Base-by-base conservation (phyloP, 2,888 invertebrate species). In the Chaitophorus viminalis region DNA sequence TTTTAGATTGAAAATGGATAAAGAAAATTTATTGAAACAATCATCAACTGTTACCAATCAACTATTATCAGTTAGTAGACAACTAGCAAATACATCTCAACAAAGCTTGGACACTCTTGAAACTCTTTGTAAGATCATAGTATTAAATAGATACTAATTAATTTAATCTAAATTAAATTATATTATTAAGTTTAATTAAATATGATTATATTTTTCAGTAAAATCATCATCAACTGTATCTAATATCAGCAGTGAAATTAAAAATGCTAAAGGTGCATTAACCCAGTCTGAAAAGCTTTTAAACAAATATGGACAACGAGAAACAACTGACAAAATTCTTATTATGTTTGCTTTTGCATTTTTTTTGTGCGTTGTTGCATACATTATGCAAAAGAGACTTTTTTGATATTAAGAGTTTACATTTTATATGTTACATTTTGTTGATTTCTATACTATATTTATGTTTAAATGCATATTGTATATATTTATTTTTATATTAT, bases 251-350 rank as follows among this genome's bases (percentile, higher is more conserved):
- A 95, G 95, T 89, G 98, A 98, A 91, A 92, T 98, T 68, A 94
- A 95, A 90, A 94, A 94, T 90, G 98, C 98, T 89, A 96, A 96
- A 3, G 95, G 96, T 89, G 95, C 95, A 39, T 97, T 98, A 90
- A 93, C 95, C 46, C 97, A 97, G 91, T 97, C 98, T 0, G 95
- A 96, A 90, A 98, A 97, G 91, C 93, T 99, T 17, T 92, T 99
- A 76, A 97, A 97, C 88, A 99, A 99, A 92, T 99, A 98, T 91
- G 97, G 97, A 5, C 93, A 98, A 85, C 93, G 99, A 68, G 99
- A 99, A 92, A 95, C 97, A 89, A 99, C 99, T 0, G 99, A 99
- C 91, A 98, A 98, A 93, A 94, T 98, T 88, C 93, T 99, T 17
- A 94, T 97, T 91, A 94, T 95, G 90, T 94, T 98, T 91, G 97